These are phyloP conservation scores for Diabrotica balteata DNA, from an alignment of 2,888 invertebrate genomes.

Conservation along the genomic window DNA sequence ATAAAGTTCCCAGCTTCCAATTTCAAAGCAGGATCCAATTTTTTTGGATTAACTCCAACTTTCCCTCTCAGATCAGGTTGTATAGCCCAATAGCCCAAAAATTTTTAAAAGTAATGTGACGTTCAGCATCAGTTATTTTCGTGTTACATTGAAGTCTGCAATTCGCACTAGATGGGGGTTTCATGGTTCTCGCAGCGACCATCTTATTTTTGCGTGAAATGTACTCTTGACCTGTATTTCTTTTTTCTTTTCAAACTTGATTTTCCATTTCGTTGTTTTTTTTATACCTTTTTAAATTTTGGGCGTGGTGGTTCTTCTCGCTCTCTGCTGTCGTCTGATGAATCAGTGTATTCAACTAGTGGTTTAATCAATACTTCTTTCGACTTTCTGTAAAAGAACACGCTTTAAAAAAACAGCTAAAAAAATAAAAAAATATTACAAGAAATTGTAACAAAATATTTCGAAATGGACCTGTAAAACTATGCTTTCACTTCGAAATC, in stretches of 20 bases:
- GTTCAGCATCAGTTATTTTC: background rate
- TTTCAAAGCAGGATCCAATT: constrained; percentile 7
- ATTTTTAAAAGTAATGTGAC: background rate
- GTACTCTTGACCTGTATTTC: background rate
- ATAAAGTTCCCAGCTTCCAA: constrained; percentile 9
- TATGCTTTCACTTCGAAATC: too few relatives aligned
- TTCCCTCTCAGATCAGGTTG: background rate
- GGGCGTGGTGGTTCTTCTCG: background rate
- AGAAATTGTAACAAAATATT: too few relatives aligned
- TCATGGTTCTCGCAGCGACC: background rate
- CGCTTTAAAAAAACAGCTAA: too few relatives aligned
- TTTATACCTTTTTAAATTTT: background rate
- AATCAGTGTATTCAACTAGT: background rate
- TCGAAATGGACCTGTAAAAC: too few relatives aligned
- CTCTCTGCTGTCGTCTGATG: background rate
- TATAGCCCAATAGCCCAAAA: background rate
- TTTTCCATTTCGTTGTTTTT: background rate
- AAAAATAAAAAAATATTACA: too few relatives aligned
- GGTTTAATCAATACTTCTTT: background rate
- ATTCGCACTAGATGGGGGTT: background rate
- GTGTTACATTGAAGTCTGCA: background rate
- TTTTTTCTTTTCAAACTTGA: background rate
- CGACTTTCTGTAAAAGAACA: background rate
- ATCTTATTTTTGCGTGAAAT: background rate
- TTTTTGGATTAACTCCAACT: background rate